Evolutionary conservation across 2,797 vertebrate species (phyloP), one percentile per base, ranked within the genome.

Genomic region (Pristis pectinata): DNA sequence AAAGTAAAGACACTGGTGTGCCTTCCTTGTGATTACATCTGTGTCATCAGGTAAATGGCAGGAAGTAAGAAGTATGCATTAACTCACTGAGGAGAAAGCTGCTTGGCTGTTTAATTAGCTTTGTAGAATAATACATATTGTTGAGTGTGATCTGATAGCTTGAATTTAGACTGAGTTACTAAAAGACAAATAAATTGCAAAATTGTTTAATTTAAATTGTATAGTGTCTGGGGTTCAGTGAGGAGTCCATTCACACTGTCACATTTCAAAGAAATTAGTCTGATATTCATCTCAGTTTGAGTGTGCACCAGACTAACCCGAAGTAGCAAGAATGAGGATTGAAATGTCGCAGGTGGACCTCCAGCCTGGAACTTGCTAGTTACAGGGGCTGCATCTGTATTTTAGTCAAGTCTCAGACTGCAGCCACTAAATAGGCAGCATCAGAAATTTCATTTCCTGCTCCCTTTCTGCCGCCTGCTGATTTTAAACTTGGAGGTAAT

Each of bases 401-500:
- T 85, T 79, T 79, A 80, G 79, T 44, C 41, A 80, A 77, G 15
- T 79, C 77, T 83, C 44, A 15, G 11, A 30, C 41, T 82, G 17
- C 19, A 49, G 37, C 19, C 44, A 19, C 56, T 34, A 30, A 56
- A 53, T 53, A 53, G 82, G 85, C 53, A 56, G 30, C 53, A 85
- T 85, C 82, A 85, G 82, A 85, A 59, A 56, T 59, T 34, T 87
- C 30, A 59, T 59, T 87, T 87, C 83, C 53, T 59, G 53, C 53
- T n/a, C 11, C 3, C 11, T 87, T 53, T 87, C 83, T 87, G 83
- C 30, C 0, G 34, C 30, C 27, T 2, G 56, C 27, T 30, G 15
- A 87, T 61, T 87, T 83, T 87, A 87, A 87, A 87, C 56, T 17
- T 87, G 34, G 56, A 61, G 13, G 15, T 59, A 87, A 87, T 87